Evolutionary conservation across 2,113 vertebrate species (phyloP), one percentile per base, ranked within the genome.

Genomic region (Apaloderma vittatum): DNA sequence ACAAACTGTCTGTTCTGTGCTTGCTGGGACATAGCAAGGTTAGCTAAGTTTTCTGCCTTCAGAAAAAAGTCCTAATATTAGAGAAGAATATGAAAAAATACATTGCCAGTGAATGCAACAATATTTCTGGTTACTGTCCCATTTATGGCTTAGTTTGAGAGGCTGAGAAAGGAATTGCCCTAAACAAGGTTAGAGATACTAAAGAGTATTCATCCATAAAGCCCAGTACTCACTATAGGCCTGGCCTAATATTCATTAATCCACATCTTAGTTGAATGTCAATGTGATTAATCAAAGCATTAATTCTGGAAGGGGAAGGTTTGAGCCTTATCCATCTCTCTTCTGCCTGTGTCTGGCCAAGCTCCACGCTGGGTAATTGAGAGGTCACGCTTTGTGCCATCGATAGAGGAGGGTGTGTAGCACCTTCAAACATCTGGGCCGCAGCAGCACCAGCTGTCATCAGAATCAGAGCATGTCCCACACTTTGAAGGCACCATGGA

Each of bases 1-100:
- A 78, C 88, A 96, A 97, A 91, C 58, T 90, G 66, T 75, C 45
- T 74, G 24, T 68, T 40, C 72, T 90, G 37, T 91, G 51, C 48
- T 85, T 96, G 52, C 73, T 78, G 65, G 46, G 82, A 93, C 68
- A 72, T 9, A 30, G 78, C 13, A 72, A 91, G 30, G 68, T 78
- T 83, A 67, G 52, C 30, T 84, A 54, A 63, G 46, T 55, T 86
- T 89, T 80, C 34, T 67, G 72, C 32, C 51, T 80, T 93, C 30
- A 65, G 85, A 52, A 55, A 40, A 36, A 7, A 48, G 19, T 14
- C 22, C 27, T 59, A 15, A 43, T 78, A 43, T 49, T 77, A 55
- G 15, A 23, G 68, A 84, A 57, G 29, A 86, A 55, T 65, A 65
- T 51, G 17, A 84, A 92, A 79, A 94, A 59, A 32, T 34, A 37